Percentiles rank a stretch among this genome's conserved stretches.
Evolutionary conservation across 92 coral and sea anemone genomes (phyloP).

Genomic region (Metridium senile): DNA sequence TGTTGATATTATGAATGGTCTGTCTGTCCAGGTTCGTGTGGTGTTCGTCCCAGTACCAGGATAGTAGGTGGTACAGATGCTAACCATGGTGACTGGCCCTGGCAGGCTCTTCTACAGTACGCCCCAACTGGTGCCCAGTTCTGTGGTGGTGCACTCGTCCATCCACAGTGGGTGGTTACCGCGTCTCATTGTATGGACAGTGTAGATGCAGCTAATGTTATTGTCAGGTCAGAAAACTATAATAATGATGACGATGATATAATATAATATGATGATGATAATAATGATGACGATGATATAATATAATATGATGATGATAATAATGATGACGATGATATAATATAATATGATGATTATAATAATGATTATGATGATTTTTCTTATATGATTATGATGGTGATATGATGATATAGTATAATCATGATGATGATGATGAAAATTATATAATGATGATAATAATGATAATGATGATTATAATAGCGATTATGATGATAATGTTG

Average conservation of each 20-base stretch:
- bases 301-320: not conserved
- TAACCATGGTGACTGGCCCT: constrained; percentile 38
- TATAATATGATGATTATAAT: not conserved
- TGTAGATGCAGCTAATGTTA: not conserved
- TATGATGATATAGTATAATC: too few species aligned
- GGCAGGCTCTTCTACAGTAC: constrained; percentile 32
- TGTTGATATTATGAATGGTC: not conserved
- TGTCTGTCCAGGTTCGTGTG: constrained; percentile 39
- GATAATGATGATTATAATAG: not conserved
- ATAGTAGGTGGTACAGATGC: constrained; percentile 54
- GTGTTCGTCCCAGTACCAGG: constrained; percentile 45
- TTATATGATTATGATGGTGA: not conserved
- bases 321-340: not conserved
- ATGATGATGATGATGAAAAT: not conserved
- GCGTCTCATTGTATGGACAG: constrained; percentile 50
- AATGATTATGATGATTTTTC: not conserved
- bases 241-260: not conserved
- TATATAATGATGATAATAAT: too few species aligned
- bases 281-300: not conserved
- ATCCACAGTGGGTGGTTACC: constrained; percentile 48
- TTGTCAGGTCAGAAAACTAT: constrained; percentile 21
- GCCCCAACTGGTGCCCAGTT: constrained; percentile 19
- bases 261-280: not conserved
- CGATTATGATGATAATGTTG: not conserved
- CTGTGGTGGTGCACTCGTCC: constrained; percentile 50